Evolutionary conservation across 2,113 vertebrate genomes (phyloP).

Genomic region (Aramus guarauna): DNA sequence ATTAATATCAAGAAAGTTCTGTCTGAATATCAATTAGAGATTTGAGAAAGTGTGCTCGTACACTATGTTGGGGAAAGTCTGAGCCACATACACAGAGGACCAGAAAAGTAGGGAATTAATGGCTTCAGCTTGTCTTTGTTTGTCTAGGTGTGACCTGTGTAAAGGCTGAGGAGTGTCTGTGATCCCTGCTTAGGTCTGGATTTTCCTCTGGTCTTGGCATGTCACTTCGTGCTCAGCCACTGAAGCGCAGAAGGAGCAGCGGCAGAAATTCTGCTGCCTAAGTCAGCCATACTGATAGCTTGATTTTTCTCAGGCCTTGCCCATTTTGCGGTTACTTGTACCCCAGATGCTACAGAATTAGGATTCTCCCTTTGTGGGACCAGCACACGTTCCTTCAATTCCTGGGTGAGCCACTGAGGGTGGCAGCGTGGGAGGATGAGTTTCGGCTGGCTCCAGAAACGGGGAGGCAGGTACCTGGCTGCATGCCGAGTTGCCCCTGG

Average conservation of each 20-base stretch:
- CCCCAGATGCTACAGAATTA: not conserved
- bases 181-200: not conserved
- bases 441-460: not conserved
- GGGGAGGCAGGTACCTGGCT: not conserved
- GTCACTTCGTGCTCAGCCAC: not conserved
- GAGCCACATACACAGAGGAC: not conserved
- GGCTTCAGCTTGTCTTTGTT: not conserved
- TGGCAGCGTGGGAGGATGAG: fast-evolving
- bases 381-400: not conserved
- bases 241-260: not conserved
- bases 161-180: not conserved
- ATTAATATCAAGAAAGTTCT: constrained; percentile 53
- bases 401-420: not conserved
- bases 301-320: not conserved
- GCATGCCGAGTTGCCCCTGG: fast-evolving
- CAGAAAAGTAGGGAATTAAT: not conserved
- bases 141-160: not conserved
- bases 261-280: not conserved
- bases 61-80: not conserved
- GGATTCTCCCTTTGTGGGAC: not conserved
- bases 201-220: not conserved
- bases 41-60: not conserved
- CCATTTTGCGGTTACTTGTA: not conserved
- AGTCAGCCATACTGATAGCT: not conserved
- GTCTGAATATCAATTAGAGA: constrained; percentile 54